Evolutionary conservation across 2,113 vertebrate species (phyloP).

Genomic region (Heterocephalus glaber): DNA sequence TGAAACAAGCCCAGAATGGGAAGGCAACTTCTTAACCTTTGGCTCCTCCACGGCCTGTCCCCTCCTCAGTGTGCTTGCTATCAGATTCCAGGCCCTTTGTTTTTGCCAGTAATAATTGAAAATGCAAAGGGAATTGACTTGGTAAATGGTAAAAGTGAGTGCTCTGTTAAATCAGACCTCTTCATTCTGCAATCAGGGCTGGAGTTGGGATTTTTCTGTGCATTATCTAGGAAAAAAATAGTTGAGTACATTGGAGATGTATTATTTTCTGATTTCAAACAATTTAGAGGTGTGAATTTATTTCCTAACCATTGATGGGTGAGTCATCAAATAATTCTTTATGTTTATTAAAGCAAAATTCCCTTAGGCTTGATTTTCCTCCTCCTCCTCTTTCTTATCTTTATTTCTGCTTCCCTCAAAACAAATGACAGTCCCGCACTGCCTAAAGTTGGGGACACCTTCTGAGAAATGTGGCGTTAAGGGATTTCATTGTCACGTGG

Average conservation of each 20-base stretch:
- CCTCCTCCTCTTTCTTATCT: background rate
- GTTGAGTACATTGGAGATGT: background rate
- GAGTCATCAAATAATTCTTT: background rate
- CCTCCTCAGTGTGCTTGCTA: background rate
- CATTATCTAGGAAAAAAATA: background rate
- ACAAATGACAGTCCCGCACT: background rate
- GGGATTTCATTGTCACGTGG: background rate
- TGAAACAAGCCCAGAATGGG: background rate
- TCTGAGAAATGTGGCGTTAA: background rate
- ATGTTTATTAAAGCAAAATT: background rate
- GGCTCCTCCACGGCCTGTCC: background rate
- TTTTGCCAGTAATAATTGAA: constrained; percentile 34
- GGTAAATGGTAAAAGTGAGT: background rate
- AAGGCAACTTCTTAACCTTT: background rate
- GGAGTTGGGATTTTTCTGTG: background rate
- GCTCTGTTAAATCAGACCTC: background rate
- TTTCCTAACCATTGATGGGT: background rate
- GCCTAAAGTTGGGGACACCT: background rate
- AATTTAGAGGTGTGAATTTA: background rate
- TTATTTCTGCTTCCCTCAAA: background rate
- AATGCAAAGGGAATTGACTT: background rate
- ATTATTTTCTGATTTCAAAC: constrained; percentile 37
- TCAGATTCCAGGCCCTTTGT: background rate
- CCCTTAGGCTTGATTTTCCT: background rate
- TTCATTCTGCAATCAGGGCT: background rate